phyloP scores from a whole-genome alignment of 2,797 vertebrate species.

The Semaprochilodus insignis region DNA sequence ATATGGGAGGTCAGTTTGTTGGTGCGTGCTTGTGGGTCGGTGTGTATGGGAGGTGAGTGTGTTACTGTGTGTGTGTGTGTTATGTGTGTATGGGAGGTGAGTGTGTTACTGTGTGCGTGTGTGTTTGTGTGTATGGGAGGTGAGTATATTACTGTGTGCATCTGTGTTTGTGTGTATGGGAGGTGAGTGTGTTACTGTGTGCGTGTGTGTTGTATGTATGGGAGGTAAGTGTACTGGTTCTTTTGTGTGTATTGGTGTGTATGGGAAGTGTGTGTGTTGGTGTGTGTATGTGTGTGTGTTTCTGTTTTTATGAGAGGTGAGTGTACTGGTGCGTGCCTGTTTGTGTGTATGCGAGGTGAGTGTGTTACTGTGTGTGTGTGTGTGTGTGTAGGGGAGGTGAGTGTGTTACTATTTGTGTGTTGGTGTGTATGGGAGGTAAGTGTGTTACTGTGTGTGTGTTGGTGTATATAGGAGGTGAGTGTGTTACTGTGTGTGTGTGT shows the following conservation, averaged over 20 bases:
- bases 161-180: constrained; percentile 37
- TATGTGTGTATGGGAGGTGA: neutral
- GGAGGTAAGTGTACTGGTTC: constrained; percentile 48
- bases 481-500: neutral
- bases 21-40: too few species aligned
- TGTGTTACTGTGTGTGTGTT: neutral
- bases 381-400: too few species aligned
- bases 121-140: constrained; percentile 20
- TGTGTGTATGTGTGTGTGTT: neutral
- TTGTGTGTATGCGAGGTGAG: constrained; percentile 61
- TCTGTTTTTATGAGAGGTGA: neutral
- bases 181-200: neutral
- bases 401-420: too few species aligned
- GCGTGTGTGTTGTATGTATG: neutral
- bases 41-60: constrained; percentile 45
- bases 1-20: constrained; percentile 5
- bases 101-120: neutral
- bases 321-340: neutral
- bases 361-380: constrained; percentile 36
- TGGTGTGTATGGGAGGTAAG: constrained; percentile 21
- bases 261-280: constrained; percentile 66
- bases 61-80: neutral
- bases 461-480: constrained; percentile 41
- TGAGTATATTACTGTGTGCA: neutral
- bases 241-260: constrained; percentile 53